A percentile compares a stretch with the other conserved stretches of the same genome.
These are phyloP conservation scores for Rhombomys opimus DNA, from an alignment of 2,113 vertebrate species.

Conservation along the genomic window DNA sequence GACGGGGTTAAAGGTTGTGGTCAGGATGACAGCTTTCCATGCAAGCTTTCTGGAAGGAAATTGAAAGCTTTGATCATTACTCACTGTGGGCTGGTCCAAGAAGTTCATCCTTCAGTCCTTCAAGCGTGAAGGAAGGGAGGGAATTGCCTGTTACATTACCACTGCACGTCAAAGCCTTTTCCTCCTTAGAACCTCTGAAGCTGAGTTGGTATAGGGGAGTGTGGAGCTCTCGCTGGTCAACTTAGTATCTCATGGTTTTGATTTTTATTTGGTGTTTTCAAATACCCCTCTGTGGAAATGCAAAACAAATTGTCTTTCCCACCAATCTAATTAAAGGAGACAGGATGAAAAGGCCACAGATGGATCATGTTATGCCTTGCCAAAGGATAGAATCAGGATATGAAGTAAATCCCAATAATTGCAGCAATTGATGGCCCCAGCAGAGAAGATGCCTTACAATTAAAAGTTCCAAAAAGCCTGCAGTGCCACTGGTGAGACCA, in stretches of 20 bases:
- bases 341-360: slow-evolving; percentile 37
- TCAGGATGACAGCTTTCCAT: not conserved
- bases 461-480: slow-evolving; percentile 18
- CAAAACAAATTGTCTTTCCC: slow-evolving; percentile 13
- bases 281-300: slow-evolving; percentile 29
- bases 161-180: not conserved
- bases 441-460: slow-evolving; percentile 49
- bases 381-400: slow-evolving; percentile 16
- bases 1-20: not conserved
- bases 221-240: slow-evolving; percentile 11
- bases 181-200: slow-evolving; percentile 16
- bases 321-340: slow-evolving; percentile 63
- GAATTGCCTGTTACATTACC: not conserved
- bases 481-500: not conserved
- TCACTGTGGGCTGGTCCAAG: not conserved
- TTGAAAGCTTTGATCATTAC: not conserved
- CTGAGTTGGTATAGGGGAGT: not conserved
- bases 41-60: not conserved
- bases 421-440: slow-evolving; percentile 7
- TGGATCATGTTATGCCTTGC: slow-evolving; percentile 10
- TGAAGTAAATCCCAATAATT: slow-evolving; percentile 61
- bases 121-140: not conserved
- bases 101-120: not conserved
- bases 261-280: slow-evolving; percentile 63
- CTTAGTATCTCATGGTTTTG: slow-evolving; percentile 19